Base-by-base conservation (phyloP, 2,888 invertebrate genomes). In the Brenthis ino region DNA sequence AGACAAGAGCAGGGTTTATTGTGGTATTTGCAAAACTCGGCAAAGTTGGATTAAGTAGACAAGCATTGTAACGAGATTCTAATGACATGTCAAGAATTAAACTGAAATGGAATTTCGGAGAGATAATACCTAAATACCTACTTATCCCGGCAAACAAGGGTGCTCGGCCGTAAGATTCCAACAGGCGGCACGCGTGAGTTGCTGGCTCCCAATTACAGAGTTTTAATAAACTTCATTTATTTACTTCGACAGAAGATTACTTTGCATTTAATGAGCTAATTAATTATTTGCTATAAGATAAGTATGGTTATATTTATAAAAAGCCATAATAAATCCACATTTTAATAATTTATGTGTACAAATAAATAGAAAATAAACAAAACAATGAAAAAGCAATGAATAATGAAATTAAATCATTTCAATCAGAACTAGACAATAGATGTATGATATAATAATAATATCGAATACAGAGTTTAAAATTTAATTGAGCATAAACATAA, bases 201-300 rank as follows among this genome's bases (percentile, higher is more conserved):
- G 53, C 14, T 54, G 63, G 53, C 63, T 63, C 20, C 63, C 53
- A 63, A 63, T 63, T 63, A 63, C 54, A 53, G 53, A 63, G 63
- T 63, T 63, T 63, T 63, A 63, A 63, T 54, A 63, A 63, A 63
- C 63, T 63, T 63, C 43, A 63, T 63, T 63, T 43, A 63, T 53
- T 53, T 63, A 43, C 14, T 54, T 63, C 24, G 28, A 6, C 50
- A 28, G 28, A 50, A 28, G 50, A 16, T 60, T 28, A n/a, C 28
- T 33, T 16, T 60, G n/a, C 16, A 16, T 28, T 16, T 50, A 60
- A 60, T 60, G 28, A 2, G 6, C n/a, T 60, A 50, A 50, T 50
- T 60, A 50, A 5, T 60, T 50, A n/a, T 11, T 43, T 43, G 11
- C 37, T 37, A 37, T 8, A 37, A 1, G 6, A 37, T 37, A 37